A percentile compares a stretch with the other conserved stretches of the same genome.
These are phyloP conservation scores for Lasius platythorax DNA, from an alignment of 2,888 invertebrate species.

Conservation along the genomic window DNA sequence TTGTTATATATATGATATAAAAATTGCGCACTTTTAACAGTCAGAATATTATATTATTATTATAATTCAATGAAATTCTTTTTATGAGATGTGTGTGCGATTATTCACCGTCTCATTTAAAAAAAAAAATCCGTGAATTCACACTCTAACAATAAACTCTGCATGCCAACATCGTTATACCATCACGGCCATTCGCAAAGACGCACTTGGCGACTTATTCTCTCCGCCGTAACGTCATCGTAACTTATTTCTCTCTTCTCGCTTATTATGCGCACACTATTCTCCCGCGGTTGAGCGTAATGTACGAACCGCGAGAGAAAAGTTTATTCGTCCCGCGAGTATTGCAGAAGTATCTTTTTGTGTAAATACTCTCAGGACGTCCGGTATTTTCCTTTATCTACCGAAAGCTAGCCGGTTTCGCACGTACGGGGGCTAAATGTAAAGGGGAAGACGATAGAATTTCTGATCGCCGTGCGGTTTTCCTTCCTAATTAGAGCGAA, in stretches of 20 bases:
- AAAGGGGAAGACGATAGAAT: slow-evolving; percentile 39
- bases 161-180: slow-evolving; percentile 14
- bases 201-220: slow-evolving; percentile 32
- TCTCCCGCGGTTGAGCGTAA: slow-evolving; percentile 3
- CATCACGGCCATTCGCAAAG: slow-evolving; percentile 31
- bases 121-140: slow-evolving; percentile 28
- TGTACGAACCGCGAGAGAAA: slow-evolving; percentile 24
- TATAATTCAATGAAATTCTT: neutral
- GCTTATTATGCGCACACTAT: neutral
- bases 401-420: slow-evolving; percentile 5
- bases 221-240: slow-evolving; percentile 7
- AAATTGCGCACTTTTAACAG: neutral
- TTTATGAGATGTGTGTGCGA: neutral
- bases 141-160: slow-evolving; percentile 9
- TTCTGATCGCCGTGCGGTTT: slow-evolving; percentile 60
- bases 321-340: slow-evolving; percentile 56
- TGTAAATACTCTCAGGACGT: slow-evolving; percentile 1
- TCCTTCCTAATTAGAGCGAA: slow-evolving; percentile 75
- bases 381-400: slow-evolving; percentile 6
- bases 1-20: neutral
- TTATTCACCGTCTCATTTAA: slow-evolving; percentile 3
- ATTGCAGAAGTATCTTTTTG: slow-evolving; percentile 9
- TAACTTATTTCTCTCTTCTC: slow-evolving; percentile 31
- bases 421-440: neutral
- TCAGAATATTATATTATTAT: neutral